Base-by-base conservation (phyloP, 2,797 vertebrate species). In the Halcyon badia region DNA sequence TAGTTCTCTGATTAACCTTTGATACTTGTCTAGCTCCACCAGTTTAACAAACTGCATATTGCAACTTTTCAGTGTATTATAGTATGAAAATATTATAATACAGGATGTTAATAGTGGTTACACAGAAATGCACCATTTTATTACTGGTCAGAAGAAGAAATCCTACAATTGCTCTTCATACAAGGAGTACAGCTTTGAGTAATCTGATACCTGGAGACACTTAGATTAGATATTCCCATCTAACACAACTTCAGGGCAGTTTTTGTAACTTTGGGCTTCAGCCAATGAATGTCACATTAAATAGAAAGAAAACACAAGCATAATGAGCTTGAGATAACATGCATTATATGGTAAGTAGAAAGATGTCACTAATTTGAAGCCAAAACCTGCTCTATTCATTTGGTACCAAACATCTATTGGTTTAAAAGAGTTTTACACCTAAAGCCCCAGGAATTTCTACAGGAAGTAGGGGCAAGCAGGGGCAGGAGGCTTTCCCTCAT, bases 111-210 rank as follows among this genome's bases (percentile, higher is more conserved):
- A 35, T 0, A 76, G 21, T 20, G 24, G 18, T 52, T 77, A 60
- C 35, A 64, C 6, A 87, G 58, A 90, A 83, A 95, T n/a, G 25
- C 10, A 16, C 44, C 10, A 15, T 39, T 82, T 62, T 72, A 75
- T 80, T 49, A 56, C 2, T 57, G 14, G 10, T 83, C 39, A 83
- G 51, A 91, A 70, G 52, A 83, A 83, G 33, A 91, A 90, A 89
- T 44, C 16, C 8, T 22, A 70, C 14, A 64, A 58, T 28, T 46
- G 22, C 10, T 42, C 54, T 92, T 72, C 48, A 30, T 31, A 41
- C 6, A 30, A 41, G 37, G 21, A 80, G 3, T 6, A 26, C 0
- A 0, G 10, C 33, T 72, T 8, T 60, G 20, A 90, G 14, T 82
- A 93, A 78, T 57, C 22, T 37, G 39, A 76, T 25, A 24, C 20